Percentiles rank a stretch among this genome's conserved stretches.
These are phyloP conservation scores for Ceratotherium simum DNA, from an alignment of 2,113 vertebrate genomes.

Conservation along the genomic window DNA sequence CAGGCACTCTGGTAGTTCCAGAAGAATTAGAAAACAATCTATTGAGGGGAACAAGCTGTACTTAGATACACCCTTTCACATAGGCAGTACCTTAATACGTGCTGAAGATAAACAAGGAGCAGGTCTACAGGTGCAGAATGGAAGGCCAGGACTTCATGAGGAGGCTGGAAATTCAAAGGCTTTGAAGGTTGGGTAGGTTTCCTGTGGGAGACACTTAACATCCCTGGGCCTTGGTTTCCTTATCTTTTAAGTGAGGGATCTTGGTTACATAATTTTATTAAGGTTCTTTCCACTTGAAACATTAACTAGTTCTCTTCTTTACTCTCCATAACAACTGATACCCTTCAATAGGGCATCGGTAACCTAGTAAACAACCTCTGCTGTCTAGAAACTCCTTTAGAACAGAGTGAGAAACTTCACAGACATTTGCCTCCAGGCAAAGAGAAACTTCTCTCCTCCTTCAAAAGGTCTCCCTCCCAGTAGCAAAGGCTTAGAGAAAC, in stretches of 20 bases:
- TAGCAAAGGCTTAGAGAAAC: constrained; percentile 24
- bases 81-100: background rate
- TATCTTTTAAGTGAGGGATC: background rate
- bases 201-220: background rate
- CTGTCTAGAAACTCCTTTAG: background rate
- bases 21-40: background rate
- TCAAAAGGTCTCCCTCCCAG: constrained; percentile 22
- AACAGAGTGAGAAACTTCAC: constrained; percentile 61
- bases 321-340: background rate
- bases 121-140: background rate
- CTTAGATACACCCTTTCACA: background rate
- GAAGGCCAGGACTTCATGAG: background rate
- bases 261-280: background rate
- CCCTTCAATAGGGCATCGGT: background rate
- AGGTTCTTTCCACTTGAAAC: background rate
- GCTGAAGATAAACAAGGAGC: background rate
- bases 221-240: background rate
- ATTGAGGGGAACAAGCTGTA: background rate
- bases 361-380: background rate
- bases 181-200: background rate
- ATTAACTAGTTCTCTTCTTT: background rate
- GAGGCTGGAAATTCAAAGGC: background rate
- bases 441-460: constrained; percentile 53
- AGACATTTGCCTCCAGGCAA: constrained; percentile 42
- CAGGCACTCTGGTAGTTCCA: background rate